Conservation (phyloP, 2,888 invertebrate species). For the Polymixis flavicincta region DNA sequence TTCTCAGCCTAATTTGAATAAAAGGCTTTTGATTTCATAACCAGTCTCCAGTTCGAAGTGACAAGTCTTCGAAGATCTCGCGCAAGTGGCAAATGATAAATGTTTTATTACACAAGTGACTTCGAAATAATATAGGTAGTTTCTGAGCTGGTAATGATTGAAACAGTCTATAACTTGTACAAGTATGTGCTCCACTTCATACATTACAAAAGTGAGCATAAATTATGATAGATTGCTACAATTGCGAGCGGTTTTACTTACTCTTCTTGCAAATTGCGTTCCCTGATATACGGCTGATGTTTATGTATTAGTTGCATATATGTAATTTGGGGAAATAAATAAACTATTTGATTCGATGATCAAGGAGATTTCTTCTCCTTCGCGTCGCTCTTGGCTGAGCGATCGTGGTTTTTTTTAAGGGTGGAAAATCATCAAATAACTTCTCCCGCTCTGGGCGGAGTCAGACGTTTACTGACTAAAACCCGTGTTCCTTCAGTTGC, state of each 20-base stretch:
- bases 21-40: too few species aligned
- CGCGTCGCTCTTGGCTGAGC: too few species aligned
- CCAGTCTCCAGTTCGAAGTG: too few species aligned
- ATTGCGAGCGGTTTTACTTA: slow-evolving; percentile 10
- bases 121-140: slow-evolving; percentile 5
- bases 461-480: too few species aligned
- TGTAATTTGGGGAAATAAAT: not conserved
- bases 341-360: not conserved
- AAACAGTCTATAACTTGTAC: slow-evolving; percentile 1
- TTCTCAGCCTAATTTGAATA: too few species aligned
- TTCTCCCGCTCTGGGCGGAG: too few species aligned
- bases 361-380: too few species aligned
- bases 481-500: too few species aligned
- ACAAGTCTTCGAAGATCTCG: not conserved
- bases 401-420: too few species aligned
- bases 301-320: not conserved
- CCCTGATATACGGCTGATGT: not conserved
- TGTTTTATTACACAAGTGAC: slow-evolving; percentile 2
- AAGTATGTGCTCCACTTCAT: slow-evolving; percentile 20
- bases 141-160: slow-evolving; percentile 26
- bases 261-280: slow-evolving; percentile 23
- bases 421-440: too few species aligned
- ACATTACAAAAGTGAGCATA: slow-evolving; percentile 34
- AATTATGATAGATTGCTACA: slow-evolving; percentile 36
- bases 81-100: not conserved